Conservation (phyloP, 2,113 vertebrate species). For the Pseudopodoces humilis region DNA sequence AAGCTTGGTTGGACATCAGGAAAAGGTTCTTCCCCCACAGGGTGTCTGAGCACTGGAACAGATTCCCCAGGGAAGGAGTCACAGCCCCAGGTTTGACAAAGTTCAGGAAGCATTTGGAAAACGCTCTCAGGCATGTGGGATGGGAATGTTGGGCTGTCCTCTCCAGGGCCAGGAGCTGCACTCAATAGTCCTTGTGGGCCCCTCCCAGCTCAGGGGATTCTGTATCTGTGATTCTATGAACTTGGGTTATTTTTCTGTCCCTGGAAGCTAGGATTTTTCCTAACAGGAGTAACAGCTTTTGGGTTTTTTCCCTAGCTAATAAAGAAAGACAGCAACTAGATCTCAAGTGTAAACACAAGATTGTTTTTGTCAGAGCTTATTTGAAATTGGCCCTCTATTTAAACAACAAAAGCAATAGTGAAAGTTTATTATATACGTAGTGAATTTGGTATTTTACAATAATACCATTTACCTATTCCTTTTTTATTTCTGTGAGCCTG, state of each 20-base stretch:
- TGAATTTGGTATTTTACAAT: background rate
- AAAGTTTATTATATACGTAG: background rate
- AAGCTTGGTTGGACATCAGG: background rate
- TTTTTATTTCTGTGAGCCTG: background rate
- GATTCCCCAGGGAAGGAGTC: background rate
- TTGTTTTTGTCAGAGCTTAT: background rate
- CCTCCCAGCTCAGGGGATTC: background rate
- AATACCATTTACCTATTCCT: background rate
- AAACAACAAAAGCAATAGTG: background rate
- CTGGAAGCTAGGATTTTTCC: background rate
- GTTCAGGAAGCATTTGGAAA: background rate
- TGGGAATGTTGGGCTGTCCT: background rate
- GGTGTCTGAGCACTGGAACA: background rate
- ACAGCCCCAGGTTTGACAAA: background rate
- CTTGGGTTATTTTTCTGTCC: conserved; percentile 4
- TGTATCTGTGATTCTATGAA: background rate
- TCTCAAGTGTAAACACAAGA: conserved; percentile 11
- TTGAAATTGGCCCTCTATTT: background rate
- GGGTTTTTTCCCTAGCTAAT: background rate
- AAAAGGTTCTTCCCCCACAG: background rate
- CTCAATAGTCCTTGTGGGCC: background rate
- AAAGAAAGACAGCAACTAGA: conserved; percentile 4
- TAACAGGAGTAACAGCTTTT: background rate
- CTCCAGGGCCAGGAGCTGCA: background rate
- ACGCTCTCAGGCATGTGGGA: accelerated